A percentile compares a stretch with the other conserved stretches of the same genome.
phyloP scores from a whole-genome alignment of 2,113 vertebrate species.

The Vulpes lagopus region DNA sequence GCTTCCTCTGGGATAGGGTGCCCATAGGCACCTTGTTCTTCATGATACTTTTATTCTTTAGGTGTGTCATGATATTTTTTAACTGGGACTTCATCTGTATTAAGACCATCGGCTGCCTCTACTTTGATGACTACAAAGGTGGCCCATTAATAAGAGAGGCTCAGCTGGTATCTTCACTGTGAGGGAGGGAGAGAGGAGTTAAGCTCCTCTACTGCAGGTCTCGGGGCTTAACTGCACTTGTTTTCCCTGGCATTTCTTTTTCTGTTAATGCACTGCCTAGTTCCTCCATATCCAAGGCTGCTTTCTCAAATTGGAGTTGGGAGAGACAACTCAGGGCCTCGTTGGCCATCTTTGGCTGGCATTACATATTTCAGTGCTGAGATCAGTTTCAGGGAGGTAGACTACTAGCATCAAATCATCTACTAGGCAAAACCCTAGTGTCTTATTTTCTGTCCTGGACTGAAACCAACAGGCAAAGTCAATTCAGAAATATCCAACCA shows the following conservation, averaged over 20 bases:
- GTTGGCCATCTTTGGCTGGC: background rate
- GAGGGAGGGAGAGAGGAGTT: background rate
- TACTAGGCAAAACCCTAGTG: background rate
- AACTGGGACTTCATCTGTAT: background rate
- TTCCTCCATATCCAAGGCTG: background rate
- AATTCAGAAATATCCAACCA: background rate
- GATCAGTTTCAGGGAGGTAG: background rate
- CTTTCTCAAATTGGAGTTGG: background rate
- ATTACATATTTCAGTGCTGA: background rate
- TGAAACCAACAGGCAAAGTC: background rate
- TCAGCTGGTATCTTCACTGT: background rate
- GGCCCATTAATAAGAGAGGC: background rate
- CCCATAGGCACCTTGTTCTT: background rate
- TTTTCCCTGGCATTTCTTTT: background rate
- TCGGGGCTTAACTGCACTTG: background rate
- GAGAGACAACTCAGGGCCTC: background rate
- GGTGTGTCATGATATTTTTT: background rate
- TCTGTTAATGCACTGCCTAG: background rate
- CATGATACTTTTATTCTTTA: slow-evolving; percentile 25
- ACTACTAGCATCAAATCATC: background rate
- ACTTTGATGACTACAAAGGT: background rate
- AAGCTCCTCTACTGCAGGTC: background rate
- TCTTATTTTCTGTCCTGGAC: background rate
- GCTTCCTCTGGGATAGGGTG: background rate
- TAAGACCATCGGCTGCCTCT: background rate